phyloP scores from a whole-genome alignment of 2,113 vertebrate species.

The Mustela lutreola region DNA sequence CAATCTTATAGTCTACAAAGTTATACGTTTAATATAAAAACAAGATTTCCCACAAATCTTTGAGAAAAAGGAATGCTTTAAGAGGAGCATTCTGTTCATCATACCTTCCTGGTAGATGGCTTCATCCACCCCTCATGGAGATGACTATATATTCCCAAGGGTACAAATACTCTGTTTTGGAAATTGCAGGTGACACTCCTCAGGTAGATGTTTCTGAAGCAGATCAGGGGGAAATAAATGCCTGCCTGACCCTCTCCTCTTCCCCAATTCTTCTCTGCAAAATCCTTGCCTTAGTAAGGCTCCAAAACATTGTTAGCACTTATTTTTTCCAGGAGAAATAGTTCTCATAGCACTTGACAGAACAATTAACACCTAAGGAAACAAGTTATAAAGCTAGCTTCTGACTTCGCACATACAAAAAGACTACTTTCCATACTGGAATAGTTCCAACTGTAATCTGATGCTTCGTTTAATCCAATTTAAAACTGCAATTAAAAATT shows the following conservation, averaged over 20 bases:
- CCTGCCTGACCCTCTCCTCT: neutral
- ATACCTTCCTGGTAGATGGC: no score
- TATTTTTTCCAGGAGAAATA: slow-evolving; percentile 54
- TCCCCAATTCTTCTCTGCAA: neutral
- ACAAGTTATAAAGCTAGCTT: slow-evolving; percentile 50
- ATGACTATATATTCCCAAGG: neutral
- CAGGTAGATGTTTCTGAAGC: neutral
- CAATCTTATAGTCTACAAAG: neutral
- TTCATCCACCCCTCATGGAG: neutral
- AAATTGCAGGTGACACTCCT: neutral
- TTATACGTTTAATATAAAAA: slow-evolving; percentile 18
- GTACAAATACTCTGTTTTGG: neutral
- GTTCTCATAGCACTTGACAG: slow-evolving; percentile 56
- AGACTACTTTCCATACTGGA: slow-evolving; percentile 42
- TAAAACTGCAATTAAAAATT: slow-evolving; percentile 69
- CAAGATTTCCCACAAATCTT: neutral
- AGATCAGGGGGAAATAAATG: neutral
- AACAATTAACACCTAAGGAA: slow-evolving; percentile 76
- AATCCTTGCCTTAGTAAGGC: slow-evolving; percentile 9
- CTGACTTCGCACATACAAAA: slow-evolving; percentile 64
- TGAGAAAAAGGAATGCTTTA: neutral
- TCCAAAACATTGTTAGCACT: slow-evolving; percentile 13
- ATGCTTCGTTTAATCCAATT: slow-evolving; percentile 43
- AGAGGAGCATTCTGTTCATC: neutral
- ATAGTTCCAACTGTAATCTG: slow-evolving; percentile 38